These are phyloP conservation scores for Epinotia bilunana DNA, from an alignment of 2,888 invertebrate genomes.

Conservation along the genomic window DNA sequence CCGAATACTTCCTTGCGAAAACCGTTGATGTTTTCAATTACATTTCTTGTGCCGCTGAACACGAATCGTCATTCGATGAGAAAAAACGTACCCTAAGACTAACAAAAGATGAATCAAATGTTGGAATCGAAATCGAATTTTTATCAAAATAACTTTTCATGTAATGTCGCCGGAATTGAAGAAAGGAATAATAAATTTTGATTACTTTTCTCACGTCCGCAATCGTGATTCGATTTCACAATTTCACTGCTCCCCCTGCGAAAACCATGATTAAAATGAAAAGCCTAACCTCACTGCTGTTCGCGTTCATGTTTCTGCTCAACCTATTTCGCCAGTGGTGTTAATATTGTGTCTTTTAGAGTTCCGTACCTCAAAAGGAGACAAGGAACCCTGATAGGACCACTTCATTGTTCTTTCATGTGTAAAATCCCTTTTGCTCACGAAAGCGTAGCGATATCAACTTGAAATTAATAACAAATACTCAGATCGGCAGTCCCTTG, in stretches of 20 bases:
- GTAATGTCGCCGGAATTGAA: slow-evolving; percentile 70
- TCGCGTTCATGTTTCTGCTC: slow-evolving; percentile 12
- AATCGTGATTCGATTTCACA: slow-evolving; percentile 78
- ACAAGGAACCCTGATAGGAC: too few relatives aligned
- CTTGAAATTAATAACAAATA: too few relatives aligned
- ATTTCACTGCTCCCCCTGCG: slow-evolving; percentile 68
- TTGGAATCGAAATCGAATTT: slow-evolving; percentile 57
- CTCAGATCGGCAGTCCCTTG: too few relatives aligned
- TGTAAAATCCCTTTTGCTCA: too few relatives aligned
- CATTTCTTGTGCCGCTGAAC: slow-evolving; percentile 46
- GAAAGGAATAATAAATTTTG: slow-evolving; percentile 81
- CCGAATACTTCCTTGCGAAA: slow-evolving; percentile 53
- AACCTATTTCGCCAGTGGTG: not conserved
- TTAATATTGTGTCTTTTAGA: not conserved
- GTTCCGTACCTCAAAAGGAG: not conserved
- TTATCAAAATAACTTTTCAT: slow-evolving; percentile 68
- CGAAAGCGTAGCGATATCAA: too few relatives aligned
- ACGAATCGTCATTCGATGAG: slow-evolving; percentile 36
- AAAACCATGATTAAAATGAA: slow-evolving; percentile 75
- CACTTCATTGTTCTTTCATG: too few relatives aligned
- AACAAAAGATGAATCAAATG: slow-evolving; percentile 54
- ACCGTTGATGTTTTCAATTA: slow-evolving; percentile 57
- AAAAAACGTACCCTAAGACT: slow-evolving; percentile 31
- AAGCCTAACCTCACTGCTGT: slow-evolving; percentile 49
- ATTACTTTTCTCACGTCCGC: slow-evolving; percentile 80